These are phyloP conservation scores for Numenius phaeopus DNA, from an alignment of 2,797 vertebrate genomes.

Conservation along the genomic window DNA sequence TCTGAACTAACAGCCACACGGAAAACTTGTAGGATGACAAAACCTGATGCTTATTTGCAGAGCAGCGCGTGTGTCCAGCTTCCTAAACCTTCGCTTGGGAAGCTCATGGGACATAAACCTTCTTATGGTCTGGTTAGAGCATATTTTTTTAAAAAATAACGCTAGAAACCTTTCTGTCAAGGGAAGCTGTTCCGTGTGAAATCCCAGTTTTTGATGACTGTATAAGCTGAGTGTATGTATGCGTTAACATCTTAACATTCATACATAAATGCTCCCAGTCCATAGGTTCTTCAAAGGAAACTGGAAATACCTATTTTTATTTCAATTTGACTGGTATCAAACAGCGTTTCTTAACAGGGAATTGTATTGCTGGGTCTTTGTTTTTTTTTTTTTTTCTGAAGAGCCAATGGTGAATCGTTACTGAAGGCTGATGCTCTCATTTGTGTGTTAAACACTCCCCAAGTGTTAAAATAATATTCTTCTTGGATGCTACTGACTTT, in stretches of 20 bases:
- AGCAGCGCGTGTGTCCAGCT: neutral
- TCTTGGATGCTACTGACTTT: neutral
- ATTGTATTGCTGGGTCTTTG: neutral
- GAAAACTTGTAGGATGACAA: neutral
- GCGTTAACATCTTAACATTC: rapidly evolving
- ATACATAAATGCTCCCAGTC: neutral
- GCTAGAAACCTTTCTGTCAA: neutral
- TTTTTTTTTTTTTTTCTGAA: neutral
- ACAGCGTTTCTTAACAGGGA: neutral
- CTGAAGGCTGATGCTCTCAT: neutral
- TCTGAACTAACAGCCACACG: rapidly evolving
- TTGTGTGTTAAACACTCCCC: neutral
- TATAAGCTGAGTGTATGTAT: rapidly evolving
- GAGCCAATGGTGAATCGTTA: neutral
- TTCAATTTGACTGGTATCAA: neutral
- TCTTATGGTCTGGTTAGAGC: no score
- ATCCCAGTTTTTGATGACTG: rapidly evolving
- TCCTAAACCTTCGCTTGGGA: neutral
- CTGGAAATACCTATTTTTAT: neutral
- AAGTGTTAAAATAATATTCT: neutral
- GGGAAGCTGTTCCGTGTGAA: neutral
- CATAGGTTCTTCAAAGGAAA: neutral
- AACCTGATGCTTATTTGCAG: neutral
- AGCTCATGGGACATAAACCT: no score
- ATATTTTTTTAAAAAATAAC: neutral